A percentile compares a stretch with the other conserved stretches of the same genome.
Evolutionary conservation across 2,888 invertebrate species (phyloP).

Genomic region (Trypoxylon attenuatum): DNA sequence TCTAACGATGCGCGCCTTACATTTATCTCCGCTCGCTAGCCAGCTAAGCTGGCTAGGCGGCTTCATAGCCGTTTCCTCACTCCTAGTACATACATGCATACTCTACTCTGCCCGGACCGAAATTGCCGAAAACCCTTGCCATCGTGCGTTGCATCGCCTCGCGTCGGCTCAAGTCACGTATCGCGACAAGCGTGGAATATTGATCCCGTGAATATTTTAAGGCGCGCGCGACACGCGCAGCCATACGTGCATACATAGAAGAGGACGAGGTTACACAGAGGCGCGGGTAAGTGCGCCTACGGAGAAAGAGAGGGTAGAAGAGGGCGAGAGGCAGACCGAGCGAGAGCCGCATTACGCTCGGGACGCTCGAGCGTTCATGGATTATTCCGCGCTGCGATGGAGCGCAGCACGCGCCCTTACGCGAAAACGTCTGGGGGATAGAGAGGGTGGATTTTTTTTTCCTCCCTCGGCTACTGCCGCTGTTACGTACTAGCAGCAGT

Average conservation of each 20-base stretch:
- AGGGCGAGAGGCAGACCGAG: slow-evolving; percentile 4
- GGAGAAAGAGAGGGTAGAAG: slow-evolving; percentile 4
- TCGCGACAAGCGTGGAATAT: slow-evolving; percentile 50
- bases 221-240: slow-evolving; percentile 21
- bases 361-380: slow-evolving; percentile 2
- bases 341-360: slow-evolving; percentile 11
- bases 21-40: slow-evolving; percentile 13
- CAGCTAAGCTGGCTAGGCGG: not conserved
- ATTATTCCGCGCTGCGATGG: not conserved
- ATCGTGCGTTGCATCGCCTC: not conserved
- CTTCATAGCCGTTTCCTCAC: not conserved
- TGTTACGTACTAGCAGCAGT: no score
- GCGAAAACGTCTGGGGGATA: no score
- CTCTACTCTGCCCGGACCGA: not conserved
- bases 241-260: slow-evolving; percentile 1
- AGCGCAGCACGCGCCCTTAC: no score
- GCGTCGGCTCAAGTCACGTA: slow-evolving; percentile 33
- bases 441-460: no score
- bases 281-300: slow-evolving; percentile 9
- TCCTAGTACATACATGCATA: no score
- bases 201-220: slow-evolving; percentile 56
- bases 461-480: no score
- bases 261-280: not conserved
- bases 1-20: slow-evolving; percentile 40
- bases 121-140: slow-evolving; percentile 26